phyloP scores from a whole-genome alignment of 2,113 vertebrate genomes.

The Callipepla californica region DNA sequence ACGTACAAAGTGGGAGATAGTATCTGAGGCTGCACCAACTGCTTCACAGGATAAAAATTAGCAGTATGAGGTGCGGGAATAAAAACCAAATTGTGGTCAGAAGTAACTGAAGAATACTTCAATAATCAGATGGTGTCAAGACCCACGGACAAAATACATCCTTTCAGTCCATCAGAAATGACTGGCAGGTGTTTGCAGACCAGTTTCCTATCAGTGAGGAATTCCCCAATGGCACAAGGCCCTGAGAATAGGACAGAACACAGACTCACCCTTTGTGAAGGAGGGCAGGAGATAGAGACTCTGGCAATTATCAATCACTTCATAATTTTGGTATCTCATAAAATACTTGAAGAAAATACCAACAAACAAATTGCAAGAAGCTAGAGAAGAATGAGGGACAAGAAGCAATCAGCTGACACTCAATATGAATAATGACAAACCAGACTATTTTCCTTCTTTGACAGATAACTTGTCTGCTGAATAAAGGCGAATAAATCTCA shows the following conservation, averaged over 20 bases:
- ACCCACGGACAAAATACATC: background rate
- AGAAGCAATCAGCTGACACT: conserved; percentile 53
- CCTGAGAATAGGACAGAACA: background rate
- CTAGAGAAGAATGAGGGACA: conserved; percentile 40
- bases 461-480: conserved; percentile 58
- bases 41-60: background rate
- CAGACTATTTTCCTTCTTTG: conserved; percentile 48
- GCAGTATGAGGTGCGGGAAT: background rate
- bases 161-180: background rate
- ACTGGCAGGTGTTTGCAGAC: background rate
- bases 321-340: conserved; percentile 8
- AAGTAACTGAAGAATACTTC: background rate
- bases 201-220: background rate
- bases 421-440: conserved; percentile 55
- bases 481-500: conserved; percentile 63
- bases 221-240: background rate
- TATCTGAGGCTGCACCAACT: background rate
- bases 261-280: background rate
- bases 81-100: background rate
- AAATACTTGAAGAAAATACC: conserved; percentile 34
- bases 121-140: background rate
- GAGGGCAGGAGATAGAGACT: background rate
- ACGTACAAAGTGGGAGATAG: background rate
- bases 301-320: conserved; percentile 22
- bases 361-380: conserved; percentile 34